Percentiles rank a stretch among this genome's conserved stretches.
Evolutionary conservation across 2,113 vertebrate genomes (phyloP).

Genomic region (Formicarius rufipectus): DNA sequence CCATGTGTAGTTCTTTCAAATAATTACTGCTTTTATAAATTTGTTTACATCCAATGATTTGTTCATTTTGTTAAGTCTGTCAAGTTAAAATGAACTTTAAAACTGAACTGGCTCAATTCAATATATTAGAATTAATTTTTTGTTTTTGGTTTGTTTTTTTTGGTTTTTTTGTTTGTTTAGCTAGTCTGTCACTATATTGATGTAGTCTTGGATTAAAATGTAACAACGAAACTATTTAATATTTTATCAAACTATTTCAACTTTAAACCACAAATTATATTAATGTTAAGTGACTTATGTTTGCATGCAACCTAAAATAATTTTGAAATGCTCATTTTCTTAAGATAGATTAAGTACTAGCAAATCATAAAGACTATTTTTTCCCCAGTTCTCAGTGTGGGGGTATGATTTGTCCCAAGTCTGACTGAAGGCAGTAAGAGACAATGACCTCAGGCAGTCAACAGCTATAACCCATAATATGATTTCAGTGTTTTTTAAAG

Average conservation of each 20-base stretch:
- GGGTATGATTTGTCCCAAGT: neutral
- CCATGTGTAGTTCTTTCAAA: neutral
- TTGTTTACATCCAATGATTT: neutral
- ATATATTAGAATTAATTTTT: neutral
- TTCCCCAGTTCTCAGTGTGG: neutral
- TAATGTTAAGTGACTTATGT: neutral
- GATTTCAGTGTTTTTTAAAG: neutral
- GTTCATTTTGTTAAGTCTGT: neutral
- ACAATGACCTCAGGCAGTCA: neutral
- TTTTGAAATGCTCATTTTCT: neutral
- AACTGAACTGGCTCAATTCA: neutral
- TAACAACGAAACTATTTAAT: neutral
- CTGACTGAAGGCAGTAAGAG: neutral
- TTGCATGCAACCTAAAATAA: neutral
- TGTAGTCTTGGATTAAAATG: neutral
- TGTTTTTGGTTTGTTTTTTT: neutral
- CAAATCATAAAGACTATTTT: neutral
- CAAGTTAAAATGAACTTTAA: neutral
- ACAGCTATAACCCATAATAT: neutral
- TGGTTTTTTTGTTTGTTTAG: neutral
- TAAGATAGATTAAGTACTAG: neutral
- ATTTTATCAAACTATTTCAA: neutral
- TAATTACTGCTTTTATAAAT: neutral
- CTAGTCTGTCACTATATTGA: neutral
- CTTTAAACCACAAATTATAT: neutral